Conservation (phyloP, 2,113 vertebrate species). For the Haemorhous mexicanus region DNA sequence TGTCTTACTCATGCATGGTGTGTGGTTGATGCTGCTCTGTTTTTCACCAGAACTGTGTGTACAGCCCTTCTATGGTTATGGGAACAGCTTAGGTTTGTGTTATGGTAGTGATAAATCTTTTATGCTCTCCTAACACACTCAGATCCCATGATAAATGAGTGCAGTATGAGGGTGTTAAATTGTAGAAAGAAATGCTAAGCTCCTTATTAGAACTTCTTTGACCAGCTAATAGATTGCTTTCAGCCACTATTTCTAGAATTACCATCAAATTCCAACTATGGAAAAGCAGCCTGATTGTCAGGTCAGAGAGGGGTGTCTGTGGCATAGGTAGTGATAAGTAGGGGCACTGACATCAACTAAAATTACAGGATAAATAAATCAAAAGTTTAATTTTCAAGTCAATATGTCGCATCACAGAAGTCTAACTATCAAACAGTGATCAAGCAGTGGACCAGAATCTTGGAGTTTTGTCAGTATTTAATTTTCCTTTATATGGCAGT, state of each 20-base stretch:
- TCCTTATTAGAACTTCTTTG: neutral
- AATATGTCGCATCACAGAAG: neutral
- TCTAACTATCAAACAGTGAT: neutral
- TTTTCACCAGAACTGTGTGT: neutral
- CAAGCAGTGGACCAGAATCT: neutral
- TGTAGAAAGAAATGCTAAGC: neutral
- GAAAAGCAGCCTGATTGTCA: neutral
- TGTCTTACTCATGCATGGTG: neutral
- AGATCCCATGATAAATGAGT: neutral
- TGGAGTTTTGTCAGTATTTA: neutral
- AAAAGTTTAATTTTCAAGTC: neutral
- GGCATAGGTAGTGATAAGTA: neutral
- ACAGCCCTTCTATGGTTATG: neutral
- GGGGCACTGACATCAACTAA: neutral
- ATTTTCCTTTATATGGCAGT: neutral
- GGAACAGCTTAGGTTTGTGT: neutral
- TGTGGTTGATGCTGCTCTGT: neutral
- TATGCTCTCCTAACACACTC: neutral
- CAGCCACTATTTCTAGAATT: neutral
- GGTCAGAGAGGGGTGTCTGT: neutral
- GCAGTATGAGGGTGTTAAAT: neutral
- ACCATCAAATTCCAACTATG: neutral
- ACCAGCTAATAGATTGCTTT: neutral
- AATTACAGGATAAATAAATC: neutral
- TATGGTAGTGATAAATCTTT: neutral